Percentiles rank a stretch among this genome's conserved stretches.
Evolutionary conservation across 2,797 vertebrate species (phyloP).

Genomic region (Alectoris magna): DNA sequence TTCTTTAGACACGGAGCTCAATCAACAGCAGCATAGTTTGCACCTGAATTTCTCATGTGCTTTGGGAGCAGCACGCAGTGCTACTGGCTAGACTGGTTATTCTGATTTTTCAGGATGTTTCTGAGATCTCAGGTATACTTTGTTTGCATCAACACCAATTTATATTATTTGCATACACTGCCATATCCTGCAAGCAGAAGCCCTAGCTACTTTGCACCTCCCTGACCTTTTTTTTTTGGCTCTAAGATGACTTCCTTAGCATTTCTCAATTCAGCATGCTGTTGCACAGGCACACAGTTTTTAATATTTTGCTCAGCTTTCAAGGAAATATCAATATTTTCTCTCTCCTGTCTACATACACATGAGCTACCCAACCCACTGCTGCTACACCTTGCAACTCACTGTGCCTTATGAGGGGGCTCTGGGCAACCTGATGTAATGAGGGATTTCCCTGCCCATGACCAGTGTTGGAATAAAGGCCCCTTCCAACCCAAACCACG

Average conservation of each 20-base stretch:
- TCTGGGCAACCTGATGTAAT: background rate
- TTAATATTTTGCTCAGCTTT: background rate
- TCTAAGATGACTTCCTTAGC: background rate
- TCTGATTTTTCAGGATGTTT: background rate
- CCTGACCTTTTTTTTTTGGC: background rate
- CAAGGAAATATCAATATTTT: background rate
- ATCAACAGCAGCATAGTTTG: background rate
- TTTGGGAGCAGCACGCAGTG: background rate
- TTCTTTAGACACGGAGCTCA: background rate
- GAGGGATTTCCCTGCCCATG: background rate
- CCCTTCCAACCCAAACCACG: background rate
- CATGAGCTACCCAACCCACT: background rate
- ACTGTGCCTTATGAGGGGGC: background rate
- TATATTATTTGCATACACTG: background rate
- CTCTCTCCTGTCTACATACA: background rate
- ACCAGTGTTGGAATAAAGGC: background rate
- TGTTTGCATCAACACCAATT: background rate
- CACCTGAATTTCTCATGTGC: background rate
- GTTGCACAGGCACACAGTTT: background rate
- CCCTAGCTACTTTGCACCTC: background rate
- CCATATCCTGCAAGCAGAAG: background rate
- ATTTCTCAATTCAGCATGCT: background rate
- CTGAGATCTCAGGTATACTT: background rate
- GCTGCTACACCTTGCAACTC: background rate
- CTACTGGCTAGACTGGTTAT: background rate